Evolutionary conservation across 2,888 invertebrate species (phyloP), one percentile per base, ranked within the genome.

Genomic region (Notocelia uddmanniana): DNA sequence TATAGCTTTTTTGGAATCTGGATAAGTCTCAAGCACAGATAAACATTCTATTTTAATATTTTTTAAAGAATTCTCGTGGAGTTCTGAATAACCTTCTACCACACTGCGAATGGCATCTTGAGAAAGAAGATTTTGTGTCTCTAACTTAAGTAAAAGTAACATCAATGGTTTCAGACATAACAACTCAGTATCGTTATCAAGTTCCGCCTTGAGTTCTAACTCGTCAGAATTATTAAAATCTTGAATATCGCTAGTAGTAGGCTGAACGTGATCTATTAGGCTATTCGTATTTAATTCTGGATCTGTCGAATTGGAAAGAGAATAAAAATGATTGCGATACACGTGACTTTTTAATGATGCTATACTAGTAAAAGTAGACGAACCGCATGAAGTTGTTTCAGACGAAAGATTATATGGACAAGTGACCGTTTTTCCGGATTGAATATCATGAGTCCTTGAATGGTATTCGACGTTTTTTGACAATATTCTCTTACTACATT

Each of bases 321-420:
- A n/a, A 45, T 45, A 5, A 3, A n/a, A 45, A 45, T 45, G 45
- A 45, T 45, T 0, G 45, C 45, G 45, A 45, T 45, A 45, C 8
- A 45, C n/a, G 45, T 45, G 45, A 45, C 45, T 45, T 45, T 45
- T 45, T n/a, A 45, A 45, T 45, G 45, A 45, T 45, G 45, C n/a
- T n/a, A 45, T n/a, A 45, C n/a, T n/a, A 45, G n/a, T 45, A 45
- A 45, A 45, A 45, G 45, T 45, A n/a, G 45, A 45, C n/a, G 45
- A 45, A 45, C n/a, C n/a, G n/a, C 45, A 45, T 45, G 45, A n/a
- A 45, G n/a, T n/a, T 45, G 15, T 45, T 15, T 45, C 45, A 45
- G 45, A 45, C n/a, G 45, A n/a, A 45, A 45, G n/a, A 45, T n/a
- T 45, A 45, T n/a, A 45, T 45, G 45, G 45, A 45, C 45, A 45